phyloP scores from a whole-genome alignment of 2,797 vertebrate species.

The Buphagus erythrorhynchus region DNA sequence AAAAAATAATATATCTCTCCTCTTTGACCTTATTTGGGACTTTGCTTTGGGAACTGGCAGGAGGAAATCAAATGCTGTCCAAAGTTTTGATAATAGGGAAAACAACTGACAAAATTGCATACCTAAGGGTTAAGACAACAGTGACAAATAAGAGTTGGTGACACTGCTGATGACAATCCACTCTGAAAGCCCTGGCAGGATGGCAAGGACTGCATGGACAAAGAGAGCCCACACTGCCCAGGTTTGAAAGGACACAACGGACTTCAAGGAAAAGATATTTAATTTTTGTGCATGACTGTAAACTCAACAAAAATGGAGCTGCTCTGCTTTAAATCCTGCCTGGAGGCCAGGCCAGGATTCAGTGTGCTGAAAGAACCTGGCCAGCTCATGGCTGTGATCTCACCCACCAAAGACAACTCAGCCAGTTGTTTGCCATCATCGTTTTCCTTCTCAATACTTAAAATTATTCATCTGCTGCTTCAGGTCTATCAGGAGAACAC shows the following conservation, averaged over 20 bases:
- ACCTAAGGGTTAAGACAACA: not conserved
- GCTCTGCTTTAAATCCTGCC: not conserved
- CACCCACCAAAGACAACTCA: not conserved
- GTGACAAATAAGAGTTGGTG: not conserved
- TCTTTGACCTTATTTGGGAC: conserved; percentile 11
- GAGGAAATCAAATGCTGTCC: not conserved
- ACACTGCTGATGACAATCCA: not conserved
- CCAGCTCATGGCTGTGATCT: not conserved
- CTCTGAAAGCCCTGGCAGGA: not conserved
- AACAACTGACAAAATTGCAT: not conserved
- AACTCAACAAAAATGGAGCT: not conserved
- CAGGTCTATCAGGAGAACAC: not conserved
- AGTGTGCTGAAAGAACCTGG: not conserved
- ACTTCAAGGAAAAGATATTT: not conserved
- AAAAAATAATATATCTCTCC: not conserved
- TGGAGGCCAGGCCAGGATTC: not conserved
- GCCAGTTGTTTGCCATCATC: not conserved
- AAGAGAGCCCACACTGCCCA: not conserved
- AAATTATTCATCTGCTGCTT: not conserved
- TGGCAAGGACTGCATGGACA: not conserved
- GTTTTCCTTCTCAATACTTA: not conserved
- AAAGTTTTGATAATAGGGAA: not conserved
- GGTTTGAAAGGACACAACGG: not conserved
- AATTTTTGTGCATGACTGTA: not conserved
- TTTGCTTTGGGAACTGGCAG: not conserved